phyloP scores from a whole-genome alignment of 2,797 vertebrate genomes.

The Gymnothorax javanicus region DNA sequence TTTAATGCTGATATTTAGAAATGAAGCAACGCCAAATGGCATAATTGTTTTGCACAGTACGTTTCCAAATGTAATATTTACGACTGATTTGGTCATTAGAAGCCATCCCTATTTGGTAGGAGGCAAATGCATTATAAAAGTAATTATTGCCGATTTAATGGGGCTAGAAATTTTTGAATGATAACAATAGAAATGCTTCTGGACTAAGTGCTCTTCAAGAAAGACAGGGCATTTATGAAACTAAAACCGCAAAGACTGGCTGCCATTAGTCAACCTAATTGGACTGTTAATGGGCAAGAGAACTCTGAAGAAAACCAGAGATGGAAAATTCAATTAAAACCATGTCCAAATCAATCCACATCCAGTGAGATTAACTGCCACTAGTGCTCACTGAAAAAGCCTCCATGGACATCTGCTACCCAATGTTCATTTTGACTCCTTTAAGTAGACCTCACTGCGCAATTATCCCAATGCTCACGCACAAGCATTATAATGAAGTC shows the following conservation, averaged over 20 bases:
- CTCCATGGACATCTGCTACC: background rate
- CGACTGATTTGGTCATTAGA: slow-evolving; percentile 1
- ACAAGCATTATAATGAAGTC: background rate
- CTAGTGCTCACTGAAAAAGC: background rate
- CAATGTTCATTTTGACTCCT: background rate
- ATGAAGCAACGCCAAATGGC: too few species aligned
- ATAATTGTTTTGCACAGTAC: too few species aligned
- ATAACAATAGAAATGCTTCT: slow-evolving; percentile 19
- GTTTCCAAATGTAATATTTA: too few species aligned
- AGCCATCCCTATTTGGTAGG: background rate
- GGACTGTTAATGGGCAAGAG: slow-evolving; percentile 28
- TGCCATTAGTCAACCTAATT: slow-evolving; percentile 30
- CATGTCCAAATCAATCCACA: slow-evolving; percentile 26
- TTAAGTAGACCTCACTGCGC: background rate
- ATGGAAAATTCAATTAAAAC: slow-evolving; percentile 27
- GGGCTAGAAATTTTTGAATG: slow-evolving; percentile 11
- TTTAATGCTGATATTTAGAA: too few species aligned
- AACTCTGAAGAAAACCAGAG: slow-evolving; percentile 1
- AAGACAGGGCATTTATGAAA: slow-evolving; percentile 22
- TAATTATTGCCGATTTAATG: slow-evolving; percentile 28
- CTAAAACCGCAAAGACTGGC: slow-evolving; percentile 6
- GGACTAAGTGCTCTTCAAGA: background rate
- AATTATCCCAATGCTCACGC: background rate
- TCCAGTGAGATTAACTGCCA: slow-evolving; percentile 6
- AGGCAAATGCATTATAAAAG: slow-evolving; percentile 24